Conservation (phyloP, 2,888 invertebrate genomes). For the Halocaridina rubra region DNA sequence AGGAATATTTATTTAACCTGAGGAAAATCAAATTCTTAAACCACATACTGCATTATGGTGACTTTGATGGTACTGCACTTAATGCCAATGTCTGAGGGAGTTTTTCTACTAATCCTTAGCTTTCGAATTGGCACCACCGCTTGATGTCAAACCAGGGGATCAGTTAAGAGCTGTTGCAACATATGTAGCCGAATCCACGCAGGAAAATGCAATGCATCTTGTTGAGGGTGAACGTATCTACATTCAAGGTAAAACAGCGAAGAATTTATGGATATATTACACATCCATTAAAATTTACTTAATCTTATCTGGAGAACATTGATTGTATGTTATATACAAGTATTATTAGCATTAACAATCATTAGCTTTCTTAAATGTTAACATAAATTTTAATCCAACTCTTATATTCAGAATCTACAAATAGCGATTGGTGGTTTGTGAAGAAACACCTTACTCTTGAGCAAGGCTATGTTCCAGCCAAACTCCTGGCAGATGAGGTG, state of each 20-base stretch:
- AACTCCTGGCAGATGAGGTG: conserved; percentile 84
- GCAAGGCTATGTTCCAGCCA: conserved; percentile 93
- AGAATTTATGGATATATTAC: too few relatives aligned
- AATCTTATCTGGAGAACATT: too few relatives aligned
- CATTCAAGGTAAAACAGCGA: conserved; percentile 80
- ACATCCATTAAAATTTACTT: too few relatives aligned
- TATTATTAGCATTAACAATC: too few relatives aligned
- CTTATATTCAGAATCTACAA: conserved; percentile 79
- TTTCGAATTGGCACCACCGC: conserved; percentile 44
- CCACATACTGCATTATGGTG: too few relatives aligned
- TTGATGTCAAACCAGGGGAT: conserved; percentile 78
- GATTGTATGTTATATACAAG: too few relatives aligned
- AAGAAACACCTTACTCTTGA: conserved; percentile 89
- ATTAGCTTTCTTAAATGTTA: too few relatives aligned
- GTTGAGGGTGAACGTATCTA: conserved; percentile 91
- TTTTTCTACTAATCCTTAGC: too few relatives aligned
- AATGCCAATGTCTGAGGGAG: too few relatives aligned
- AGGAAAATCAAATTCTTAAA: too few relatives aligned
- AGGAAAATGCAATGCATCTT: conserved; percentile 86
- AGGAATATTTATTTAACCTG: too few relatives aligned
- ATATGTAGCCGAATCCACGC: conserved; percentile 80
- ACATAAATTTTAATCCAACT: too few relatives aligned
- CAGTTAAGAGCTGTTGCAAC: conserved; percentile 85
- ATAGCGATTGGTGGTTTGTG: conserved; percentile 93
- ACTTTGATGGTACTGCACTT: not conserved